Conservation (phyloP, 2,797 vertebrate species). For the Acanthurus leucopareius region DNA sequence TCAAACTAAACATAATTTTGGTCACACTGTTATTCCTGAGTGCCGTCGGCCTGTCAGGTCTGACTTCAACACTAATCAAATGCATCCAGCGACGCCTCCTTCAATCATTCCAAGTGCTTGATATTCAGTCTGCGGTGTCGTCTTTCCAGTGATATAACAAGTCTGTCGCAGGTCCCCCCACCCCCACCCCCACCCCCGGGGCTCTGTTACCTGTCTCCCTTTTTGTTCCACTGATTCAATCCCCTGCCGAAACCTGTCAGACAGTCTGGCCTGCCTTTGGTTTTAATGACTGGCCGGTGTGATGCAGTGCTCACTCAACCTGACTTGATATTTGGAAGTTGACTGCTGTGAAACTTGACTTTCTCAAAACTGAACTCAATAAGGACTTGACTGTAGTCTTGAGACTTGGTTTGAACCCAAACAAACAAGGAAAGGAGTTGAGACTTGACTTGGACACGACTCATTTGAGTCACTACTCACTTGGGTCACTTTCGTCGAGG, state of each 20-base stretch:
- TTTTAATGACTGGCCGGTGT: conserved; percentile 40
- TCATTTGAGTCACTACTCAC: background rate
- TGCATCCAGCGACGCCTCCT: conserved; percentile 11
- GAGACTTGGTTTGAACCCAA: background rate
- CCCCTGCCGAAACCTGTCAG: conserved; percentile 36
- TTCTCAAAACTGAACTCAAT: background rate
- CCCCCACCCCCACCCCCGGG: conserved; percentile 40
- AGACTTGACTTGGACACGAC: background rate
- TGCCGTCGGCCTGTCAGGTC: conserved; percentile 31
- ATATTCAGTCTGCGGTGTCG: conserved; percentile 53
- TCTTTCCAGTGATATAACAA: conserved; percentile 60
- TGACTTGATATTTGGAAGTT: background rate
- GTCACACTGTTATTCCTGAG: conserved; percentile 1
- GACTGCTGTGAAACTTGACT: background rate
- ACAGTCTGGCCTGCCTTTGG: conserved; percentile 32
- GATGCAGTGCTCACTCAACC: background rate
- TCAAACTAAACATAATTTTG: background rate
- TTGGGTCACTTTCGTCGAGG: background rate
- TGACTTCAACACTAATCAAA: conserved; percentile 38
- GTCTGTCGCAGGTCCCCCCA: conserved; percentile 45
- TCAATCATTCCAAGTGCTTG: conserved; percentile 50
- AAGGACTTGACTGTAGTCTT: background rate
- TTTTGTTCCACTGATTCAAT: conserved; percentile 51
- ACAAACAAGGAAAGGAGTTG: background rate
- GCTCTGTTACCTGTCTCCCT: conserved; percentile 57